These are phyloP conservation scores for Mythimna pallens DNA, from an alignment of 2,888 invertebrate species.

Conservation along the genomic window DNA sequence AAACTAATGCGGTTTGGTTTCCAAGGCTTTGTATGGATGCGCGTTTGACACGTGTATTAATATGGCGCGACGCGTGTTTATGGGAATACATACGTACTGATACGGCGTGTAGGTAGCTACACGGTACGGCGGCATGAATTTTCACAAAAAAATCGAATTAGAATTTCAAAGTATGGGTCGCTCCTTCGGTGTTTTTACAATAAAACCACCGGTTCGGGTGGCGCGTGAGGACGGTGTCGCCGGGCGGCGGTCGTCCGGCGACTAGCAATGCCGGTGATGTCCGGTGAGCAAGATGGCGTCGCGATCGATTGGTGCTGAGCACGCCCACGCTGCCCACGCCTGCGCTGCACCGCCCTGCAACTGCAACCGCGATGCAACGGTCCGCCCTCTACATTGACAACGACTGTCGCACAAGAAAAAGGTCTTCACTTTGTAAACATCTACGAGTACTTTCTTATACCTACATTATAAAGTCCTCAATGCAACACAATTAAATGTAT, in stretches of 20 bases:
- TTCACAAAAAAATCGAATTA: slow-evolving; percentile 44
- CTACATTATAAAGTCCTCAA: neutral
- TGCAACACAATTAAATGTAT: neutral
- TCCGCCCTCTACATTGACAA: slow-evolving; percentile 72
- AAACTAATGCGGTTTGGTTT: slow-evolving; percentile 84
- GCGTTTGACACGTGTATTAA: slow-evolving; percentile 75
- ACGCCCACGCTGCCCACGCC: slow-evolving; percentile 87
- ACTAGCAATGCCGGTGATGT: slow-evolving; percentile 78
- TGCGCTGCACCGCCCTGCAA: slow-evolving; percentile 87
- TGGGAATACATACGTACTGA: slow-evolving; percentile 43
- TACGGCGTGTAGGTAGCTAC: slow-evolving; percentile 23
- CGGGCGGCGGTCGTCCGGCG: slow-evolving; percentile 67
- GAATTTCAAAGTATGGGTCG: slow-evolving; percentile 33
- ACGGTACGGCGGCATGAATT: slow-evolving; percentile 26
- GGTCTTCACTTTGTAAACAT: slow-evolving; percentile 21
- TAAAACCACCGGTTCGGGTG: slow-evolving; percentile 44
- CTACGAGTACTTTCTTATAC: slow-evolving; percentile 19
- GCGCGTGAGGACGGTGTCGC: slow-evolving; percentile 55
- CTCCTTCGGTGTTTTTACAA: slow-evolving; percentile 35
- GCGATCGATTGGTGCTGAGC: slow-evolving; percentile 84
- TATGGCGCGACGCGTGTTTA: slow-evolving; percentile 54
- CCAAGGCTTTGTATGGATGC: slow-evolving; percentile 77
- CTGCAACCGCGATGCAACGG: slow-evolving; percentile 78
- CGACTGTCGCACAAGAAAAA: slow-evolving; percentile 39
- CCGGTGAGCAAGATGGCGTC: slow-evolving; percentile 87